Conservation (phyloP, 2,888 invertebrate genomes). For the Drosophila seclusa region DNA sequence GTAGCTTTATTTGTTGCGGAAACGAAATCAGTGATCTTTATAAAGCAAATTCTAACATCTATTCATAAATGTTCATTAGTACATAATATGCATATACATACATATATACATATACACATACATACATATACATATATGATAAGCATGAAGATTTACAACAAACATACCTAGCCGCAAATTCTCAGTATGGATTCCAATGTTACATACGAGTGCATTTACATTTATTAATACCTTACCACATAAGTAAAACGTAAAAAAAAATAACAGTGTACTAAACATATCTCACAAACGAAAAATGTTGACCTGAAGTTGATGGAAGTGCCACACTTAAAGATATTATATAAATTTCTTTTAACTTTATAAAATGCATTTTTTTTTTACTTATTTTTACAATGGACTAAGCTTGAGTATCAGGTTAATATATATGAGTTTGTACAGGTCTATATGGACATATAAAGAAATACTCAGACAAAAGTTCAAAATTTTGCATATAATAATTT, state of each 20-base stretch:
- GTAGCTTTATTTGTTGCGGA: slow-evolving; percentile 48
- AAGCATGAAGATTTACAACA: slow-evolving; percentile 23
- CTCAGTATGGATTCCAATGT: slow-evolving; percentile 54
- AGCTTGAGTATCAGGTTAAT: not conserved
- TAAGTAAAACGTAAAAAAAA: slow-evolving; percentile 48
- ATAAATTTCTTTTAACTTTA: slow-evolving; percentile 32
- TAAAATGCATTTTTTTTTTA: slow-evolving; percentile 1
- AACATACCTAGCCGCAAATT: slow-evolving; percentile 49
- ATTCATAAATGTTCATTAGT: slow-evolving; percentile 45
- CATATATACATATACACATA: slow-evolving; percentile 7
- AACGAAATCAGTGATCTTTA: slow-evolving; percentile 57
- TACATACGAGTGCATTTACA: slow-evolving; percentile 52
- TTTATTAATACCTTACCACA: slow-evolving; percentile 36
- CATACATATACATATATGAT: slow-evolving; percentile 27
- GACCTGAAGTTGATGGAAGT: slow-evolving; percentile 25
- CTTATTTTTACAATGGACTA: not conserved
- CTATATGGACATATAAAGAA: not conserved
- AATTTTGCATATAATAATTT: not conserved
- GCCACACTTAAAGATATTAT: slow-evolving; percentile 47
- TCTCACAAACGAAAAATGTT: slow-evolving; percentile 23
- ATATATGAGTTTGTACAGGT: not conserved
- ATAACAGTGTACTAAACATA: slow-evolving; percentile 46
- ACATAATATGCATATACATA: slow-evolving; percentile 25
- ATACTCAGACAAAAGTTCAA: not conserved
- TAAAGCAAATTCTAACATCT: slow-evolving; percentile 45